Evolutionary conservation across 2,113 vertebrate genomes (phyloP).

Genomic region (Odontophorus gujanensis): DNA sequence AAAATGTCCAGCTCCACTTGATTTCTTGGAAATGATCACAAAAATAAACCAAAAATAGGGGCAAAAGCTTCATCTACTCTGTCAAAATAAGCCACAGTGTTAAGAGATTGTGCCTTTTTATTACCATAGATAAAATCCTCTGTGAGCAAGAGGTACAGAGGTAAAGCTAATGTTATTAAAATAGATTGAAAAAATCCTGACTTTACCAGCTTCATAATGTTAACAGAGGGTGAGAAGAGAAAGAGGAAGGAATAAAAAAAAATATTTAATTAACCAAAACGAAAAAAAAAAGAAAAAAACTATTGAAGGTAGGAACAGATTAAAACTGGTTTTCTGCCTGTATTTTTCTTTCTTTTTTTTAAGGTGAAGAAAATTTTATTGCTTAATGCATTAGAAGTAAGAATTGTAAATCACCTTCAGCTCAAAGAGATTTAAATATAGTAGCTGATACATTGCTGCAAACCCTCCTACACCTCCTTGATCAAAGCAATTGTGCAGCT

Average conservation of each 20-base stretch:
- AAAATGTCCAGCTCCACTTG: background rate
- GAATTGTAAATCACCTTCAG: background rate
- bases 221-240: background rate
- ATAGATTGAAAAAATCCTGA: background rate
- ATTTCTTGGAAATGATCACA: background rate
- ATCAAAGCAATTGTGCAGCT: background rate
- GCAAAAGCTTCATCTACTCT: background rate
- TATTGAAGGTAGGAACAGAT: background rate
- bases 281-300: no score
- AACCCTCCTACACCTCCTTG: background rate
- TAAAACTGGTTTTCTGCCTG: background rate
- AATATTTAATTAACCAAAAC: background rate
- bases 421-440: background rate
- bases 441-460: background rate
- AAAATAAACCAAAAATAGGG: background rate
- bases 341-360: background rate
- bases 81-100: background rate
- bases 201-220: background rate
- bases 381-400: background rate
- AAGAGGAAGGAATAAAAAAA: background rate
- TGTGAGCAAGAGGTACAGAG: background rate
- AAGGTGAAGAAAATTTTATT: background rate
- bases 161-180: background rate
- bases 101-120: background rate
- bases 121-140: background rate